Base-by-base conservation (phyloP, 1,140 invertebrate species). In the Penaeus indicus region DNA sequence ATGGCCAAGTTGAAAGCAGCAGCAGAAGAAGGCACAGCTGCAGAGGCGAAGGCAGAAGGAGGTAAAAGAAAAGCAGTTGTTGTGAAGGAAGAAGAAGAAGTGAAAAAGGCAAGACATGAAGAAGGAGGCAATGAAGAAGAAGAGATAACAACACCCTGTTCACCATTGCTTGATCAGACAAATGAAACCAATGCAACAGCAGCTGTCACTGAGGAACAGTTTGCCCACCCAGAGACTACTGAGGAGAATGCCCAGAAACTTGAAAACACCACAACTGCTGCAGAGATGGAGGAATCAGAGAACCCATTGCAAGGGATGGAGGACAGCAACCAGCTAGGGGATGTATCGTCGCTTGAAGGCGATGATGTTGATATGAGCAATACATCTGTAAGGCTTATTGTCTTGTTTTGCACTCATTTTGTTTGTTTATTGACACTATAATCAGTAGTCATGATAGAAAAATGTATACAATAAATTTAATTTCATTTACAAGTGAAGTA, bases 331-430 rank as follows among this genome's bases (percentile, higher is more conserved):
- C n/a, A 22, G 4, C 64, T 19, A 11, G 85, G 67, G 54, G 89
- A 90, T 16, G 72, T 22, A 3, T 83, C 86, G 1, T 83, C 82
- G 67, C 19, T 69, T 22, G 84, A 91, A 85, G 86, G 90, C 63
- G 85, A 91, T 69, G 85, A 87, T 38, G 27, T 80, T 7, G 80
- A 92, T 54, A 90, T 91, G 38, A 60, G 81, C 25, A 47, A 32
- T 22, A 27, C 85, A 54, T 79, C 67, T 63, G 85, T 87, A 64
- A 87, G 61, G 72, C 2, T 27, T 13, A 42, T 16, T 54, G 54
- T 42, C 4, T 47, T 38, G 38, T 42, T 42, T 42, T 42, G 38
- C 38, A 42, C 38, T 42, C 0, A 8, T 42, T 42, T 42, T 42
- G 4, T 42, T 54, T 54, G 8, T 54, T 54, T 54, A 0, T 54